Conservation (phyloP, 1,140 invertebrate species). For the Drosophila melanica region DNA sequence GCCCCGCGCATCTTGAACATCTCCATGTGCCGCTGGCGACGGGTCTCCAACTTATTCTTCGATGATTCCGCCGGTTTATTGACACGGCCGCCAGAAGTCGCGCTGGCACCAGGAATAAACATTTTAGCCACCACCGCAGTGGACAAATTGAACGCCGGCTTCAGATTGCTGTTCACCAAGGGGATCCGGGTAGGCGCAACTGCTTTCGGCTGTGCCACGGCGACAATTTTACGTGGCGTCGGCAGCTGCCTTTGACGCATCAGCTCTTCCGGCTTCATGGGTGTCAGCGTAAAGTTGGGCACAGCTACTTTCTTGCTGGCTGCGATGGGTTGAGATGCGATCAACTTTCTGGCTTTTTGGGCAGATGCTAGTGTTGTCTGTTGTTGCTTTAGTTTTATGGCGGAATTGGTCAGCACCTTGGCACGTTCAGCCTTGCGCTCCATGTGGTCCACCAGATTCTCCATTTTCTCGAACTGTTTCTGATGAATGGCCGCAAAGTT, state of each 20-base stretch:
- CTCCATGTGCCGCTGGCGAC: constrained; percentile 66
- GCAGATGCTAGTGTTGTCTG: constrained; percentile 29
- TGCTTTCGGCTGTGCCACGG: neutral
- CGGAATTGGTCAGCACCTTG: constrained; percentile 74
- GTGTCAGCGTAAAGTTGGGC: neutral
- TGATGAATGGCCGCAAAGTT: constrained; percentile 88
- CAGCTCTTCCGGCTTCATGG: neutral
- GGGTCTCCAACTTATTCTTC: constrained; percentile 37
- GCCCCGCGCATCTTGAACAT: constrained; percentile 67
- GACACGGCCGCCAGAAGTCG: neutral
- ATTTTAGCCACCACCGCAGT: constrained; percentile 19
- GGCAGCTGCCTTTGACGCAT: constrained; percentile 4
- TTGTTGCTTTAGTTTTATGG: constrained; percentile 31
- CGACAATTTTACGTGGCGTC: constrained; percentile 12
- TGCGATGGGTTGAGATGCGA: neutral
- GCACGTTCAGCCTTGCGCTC: constrained; percentile 85
- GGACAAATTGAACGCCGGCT: constrained; percentile 51
- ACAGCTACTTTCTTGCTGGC: constrained; percentile 50
- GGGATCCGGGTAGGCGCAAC: neutral
- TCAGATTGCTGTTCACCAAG: neutral
- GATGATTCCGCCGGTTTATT: constrained; percentile 1
- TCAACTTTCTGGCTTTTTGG: constrained; percentile 36
- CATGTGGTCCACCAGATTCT: constrained; percentile 87
- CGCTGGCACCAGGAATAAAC: neutral
- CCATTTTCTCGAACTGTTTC: constrained; percentile 87